These are phyloP conservation scores for Phyllostomus discolor DNA, from an alignment of 2,113 vertebrate genomes.

Conservation along the genomic window DNA sequence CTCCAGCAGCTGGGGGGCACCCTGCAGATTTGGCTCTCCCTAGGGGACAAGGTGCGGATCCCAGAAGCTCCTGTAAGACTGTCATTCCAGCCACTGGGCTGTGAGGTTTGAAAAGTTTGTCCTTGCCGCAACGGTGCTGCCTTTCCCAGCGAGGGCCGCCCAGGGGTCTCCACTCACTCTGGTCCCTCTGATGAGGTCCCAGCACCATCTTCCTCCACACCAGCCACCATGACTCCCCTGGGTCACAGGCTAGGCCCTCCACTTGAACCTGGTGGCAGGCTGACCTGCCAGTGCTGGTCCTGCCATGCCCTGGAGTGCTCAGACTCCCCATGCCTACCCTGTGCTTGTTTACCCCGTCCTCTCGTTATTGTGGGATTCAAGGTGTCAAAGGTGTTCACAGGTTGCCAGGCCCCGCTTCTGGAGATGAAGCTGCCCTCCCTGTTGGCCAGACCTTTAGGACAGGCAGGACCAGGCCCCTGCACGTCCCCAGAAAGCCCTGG, in stretches of 20 bases:
- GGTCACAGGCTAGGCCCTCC: background rate
- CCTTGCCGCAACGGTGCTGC: accelerated
- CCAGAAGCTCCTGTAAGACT: background rate
- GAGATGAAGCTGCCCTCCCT: background rate
- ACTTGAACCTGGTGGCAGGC: background rate
- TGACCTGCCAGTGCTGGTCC: background rate
- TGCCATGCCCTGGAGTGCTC: background rate
- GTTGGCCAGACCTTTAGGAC: background rate
- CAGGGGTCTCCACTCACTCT: background rate
- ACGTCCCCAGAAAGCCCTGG: background rate
- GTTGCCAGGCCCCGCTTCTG: background rate
- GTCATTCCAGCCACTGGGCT: background rate
- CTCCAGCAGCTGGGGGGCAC: background rate
- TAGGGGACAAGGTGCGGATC: background rate
- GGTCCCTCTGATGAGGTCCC: background rate
- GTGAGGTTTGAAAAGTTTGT: background rate
- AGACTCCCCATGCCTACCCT: background rate
- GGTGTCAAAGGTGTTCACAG: background rate
- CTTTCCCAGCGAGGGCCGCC: background rate
- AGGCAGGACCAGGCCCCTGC: background rate
- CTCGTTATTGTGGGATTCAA: background rate
- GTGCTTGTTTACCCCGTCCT: background rate
- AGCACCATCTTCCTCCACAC: background rate
- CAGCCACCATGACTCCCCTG: background rate
- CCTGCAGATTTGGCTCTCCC: background rate